These are phyloP conservation scores for Axea sp. DNA, from an alignment of 2,888 invertebrate species.

Conservation along the genomic window DNA sequence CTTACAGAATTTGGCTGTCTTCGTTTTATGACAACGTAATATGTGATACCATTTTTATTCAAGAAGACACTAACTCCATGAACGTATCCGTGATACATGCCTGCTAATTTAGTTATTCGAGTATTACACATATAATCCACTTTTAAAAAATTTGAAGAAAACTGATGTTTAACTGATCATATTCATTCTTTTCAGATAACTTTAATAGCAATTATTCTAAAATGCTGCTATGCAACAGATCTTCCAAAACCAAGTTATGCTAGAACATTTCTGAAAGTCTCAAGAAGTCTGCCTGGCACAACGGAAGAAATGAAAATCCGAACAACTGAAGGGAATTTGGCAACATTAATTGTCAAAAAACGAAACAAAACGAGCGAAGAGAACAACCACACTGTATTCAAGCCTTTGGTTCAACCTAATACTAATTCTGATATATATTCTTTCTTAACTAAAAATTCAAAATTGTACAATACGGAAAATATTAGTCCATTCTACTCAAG, in stretches of 20 bases:
- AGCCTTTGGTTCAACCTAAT: no score
- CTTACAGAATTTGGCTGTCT: no score
- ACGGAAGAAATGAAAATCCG: slow-evolving; percentile 89
- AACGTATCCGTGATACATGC: no score
- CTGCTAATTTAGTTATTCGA: no score
- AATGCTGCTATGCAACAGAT: slow-evolving; percentile 55
- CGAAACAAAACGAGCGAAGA: slow-evolving; percentile 78
- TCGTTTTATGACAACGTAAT: no score
- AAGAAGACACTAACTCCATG: no score
- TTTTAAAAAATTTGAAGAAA: no score
- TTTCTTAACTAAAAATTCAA: background rate
- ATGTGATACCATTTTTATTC: no score
- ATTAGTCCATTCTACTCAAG: background rate
- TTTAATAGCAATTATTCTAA: slow-evolving; percentile 8
- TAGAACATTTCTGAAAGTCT: slow-evolving; percentile 88
- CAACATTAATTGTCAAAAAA: slow-evolving; percentile 88
- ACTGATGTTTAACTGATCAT: no score
- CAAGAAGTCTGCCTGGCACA: slow-evolving; percentile 87
- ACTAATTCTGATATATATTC: background rate
- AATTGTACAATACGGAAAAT: background rate
- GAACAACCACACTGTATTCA: no score
- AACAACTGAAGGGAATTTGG: slow-evolving; percentile 87
- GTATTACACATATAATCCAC: no score
- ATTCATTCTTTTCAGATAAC: slow-evolving; percentile 31
- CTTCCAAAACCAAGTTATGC: slow-evolving; percentile 82